phyloP scores from a whole-genome alignment of 2,888 invertebrate genomes.

The Nomada hirtipes region DNA sequence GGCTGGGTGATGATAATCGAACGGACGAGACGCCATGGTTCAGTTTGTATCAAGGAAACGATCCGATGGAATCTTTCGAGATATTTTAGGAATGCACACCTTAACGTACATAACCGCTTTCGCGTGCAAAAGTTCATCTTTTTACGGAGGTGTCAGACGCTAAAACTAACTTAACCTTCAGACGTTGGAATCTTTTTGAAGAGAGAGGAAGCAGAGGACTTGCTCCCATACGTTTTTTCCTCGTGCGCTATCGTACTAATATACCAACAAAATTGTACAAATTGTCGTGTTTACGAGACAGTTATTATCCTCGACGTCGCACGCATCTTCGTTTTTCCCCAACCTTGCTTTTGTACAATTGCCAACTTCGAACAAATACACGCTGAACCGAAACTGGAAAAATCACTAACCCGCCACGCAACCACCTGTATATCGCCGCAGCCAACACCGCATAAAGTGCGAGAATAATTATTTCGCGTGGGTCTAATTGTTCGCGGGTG shows the following conservation, averaged over 20 bases:
- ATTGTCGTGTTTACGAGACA: not conserved
- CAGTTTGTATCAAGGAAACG: not conserved
- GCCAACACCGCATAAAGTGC: not conserved
- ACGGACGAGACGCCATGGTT: constrained; percentile 69
- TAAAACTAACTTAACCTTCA: not conserved
- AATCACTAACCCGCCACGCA: no score
- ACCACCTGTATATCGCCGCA: no score
- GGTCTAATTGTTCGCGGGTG: constrained; percentile 21
- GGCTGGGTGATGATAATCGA: constrained; percentile 70
- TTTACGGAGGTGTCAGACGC: not conserved
- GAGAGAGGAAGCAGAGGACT: not conserved
- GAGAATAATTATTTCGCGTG: not conserved
- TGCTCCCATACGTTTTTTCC: not conserved
- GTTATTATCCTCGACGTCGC: not conserved
- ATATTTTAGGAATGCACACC: not conserved
- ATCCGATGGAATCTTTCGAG: not conserved
- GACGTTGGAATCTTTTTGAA: not conserved
- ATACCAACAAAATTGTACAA: not conserved
- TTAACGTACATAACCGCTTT: not conserved
- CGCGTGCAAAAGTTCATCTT: not conserved
- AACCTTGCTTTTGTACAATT: not conserved
- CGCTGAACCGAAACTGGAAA: no score
- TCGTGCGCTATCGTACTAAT: not conserved
- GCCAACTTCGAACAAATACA: not conserved
- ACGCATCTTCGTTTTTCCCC: not conserved